phyloP scores from a whole-genome alignment of 2,797 vertebrate species.

The Pygocentrus nattereri region DNA sequence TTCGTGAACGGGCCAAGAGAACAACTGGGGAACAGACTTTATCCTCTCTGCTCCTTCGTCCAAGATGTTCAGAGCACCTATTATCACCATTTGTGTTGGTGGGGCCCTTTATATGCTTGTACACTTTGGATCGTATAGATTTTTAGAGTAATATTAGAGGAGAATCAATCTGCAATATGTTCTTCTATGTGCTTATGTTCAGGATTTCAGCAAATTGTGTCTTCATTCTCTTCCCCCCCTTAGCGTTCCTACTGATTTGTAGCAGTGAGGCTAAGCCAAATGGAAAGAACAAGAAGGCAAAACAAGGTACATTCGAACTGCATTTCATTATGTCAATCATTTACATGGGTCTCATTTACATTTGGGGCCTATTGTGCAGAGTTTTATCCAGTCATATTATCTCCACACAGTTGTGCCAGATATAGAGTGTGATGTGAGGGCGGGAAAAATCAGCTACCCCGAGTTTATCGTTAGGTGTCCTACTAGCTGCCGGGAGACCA shows the following conservation, averaged over 20 bases:
- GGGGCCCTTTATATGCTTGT: conserved; percentile 41
- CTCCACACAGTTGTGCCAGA: conserved; percentile 84
- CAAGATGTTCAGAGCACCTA: conserved; percentile 73
- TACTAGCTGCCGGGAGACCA: conserved; percentile 87
- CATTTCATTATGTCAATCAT: neutral
- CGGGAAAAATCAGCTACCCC: conserved; percentile 91
- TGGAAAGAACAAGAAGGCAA: conserved; percentile 88
- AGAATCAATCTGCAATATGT: neutral
- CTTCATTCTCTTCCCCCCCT: neutral
- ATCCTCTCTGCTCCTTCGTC: conserved; percentile 51
- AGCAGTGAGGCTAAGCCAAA: conserved; percentile 82
- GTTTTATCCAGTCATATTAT: neutral
- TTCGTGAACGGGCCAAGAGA: conserved; percentile 49
- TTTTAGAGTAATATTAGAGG: neutral
- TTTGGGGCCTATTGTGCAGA: neutral
- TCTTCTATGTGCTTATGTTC: neutral
- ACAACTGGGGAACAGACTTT: conserved; percentile 58
- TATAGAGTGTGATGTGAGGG: conserved; percentile 91
- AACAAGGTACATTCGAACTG: conserved; percentile 80
- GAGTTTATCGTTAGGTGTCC: conserved; percentile 97
- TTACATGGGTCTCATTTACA: neutral
- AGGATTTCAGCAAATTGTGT: neutral
- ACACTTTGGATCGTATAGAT: neutral
- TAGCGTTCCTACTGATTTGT: conserved; percentile 85
- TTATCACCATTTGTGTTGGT: conserved; percentile 74